Percentiles rank a stretch among this genome's conserved stretches.
phyloP scores from a whole-genome alignment of 2,113 vertebrate species.

The Oryzias curvinotus region DNA sequence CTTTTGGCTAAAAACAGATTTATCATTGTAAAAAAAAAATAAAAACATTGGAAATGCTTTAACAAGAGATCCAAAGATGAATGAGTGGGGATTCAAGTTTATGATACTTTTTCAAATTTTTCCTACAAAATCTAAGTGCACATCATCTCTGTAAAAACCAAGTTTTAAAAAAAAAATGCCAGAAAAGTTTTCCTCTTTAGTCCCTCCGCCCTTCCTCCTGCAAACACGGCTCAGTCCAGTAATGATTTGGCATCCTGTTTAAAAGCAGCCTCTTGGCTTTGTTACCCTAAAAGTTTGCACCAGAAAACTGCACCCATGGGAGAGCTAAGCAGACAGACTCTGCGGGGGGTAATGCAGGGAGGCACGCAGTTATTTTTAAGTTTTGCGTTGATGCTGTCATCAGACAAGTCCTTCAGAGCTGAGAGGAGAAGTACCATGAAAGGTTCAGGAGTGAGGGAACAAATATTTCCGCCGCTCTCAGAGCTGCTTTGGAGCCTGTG shows the following conservation, averaged over 20 bases:
- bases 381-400: slow-evolving; percentile 56
- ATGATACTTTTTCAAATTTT: too few species aligned
- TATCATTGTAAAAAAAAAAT: too few species aligned
- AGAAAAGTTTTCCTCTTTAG: slow-evolving; percentile 20
- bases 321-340: slow-evolving; percentile 48
- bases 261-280: slow-evolving; percentile 59
- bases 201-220: slow-evolving; percentile 8
- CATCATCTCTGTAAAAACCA: too few species aligned
- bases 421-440: slow-evolving; percentile 48
- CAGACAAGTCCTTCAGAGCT: slow-evolving; percentile 44
- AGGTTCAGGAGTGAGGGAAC: slow-evolving; percentile 42
- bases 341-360: slow-evolving; percentile 31
- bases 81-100: too few species aligned
- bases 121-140: too few species aligned
- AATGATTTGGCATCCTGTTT: slow-evolving; percentile 60
- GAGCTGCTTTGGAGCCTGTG: slow-evolving; percentile 33
- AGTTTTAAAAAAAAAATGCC: not conserved
- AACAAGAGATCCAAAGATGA: too few species aligned
- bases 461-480: slow-evolving; percentile 35
- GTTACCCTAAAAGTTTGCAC: slow-evolving; percentile 70
- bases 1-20: too few species aligned
- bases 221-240: slow-evolving; percentile 44
- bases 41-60: too few species aligned
- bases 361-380: slow-evolving; percentile 64
- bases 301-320: slow-evolving; percentile 72